A percentile compares a stretch with the other conserved stretches of the same genome.
phyloP scores from a whole-genome alignment of 2,113 vertebrate genomes.

The Pseudolaguvia tuberculata region DNA sequence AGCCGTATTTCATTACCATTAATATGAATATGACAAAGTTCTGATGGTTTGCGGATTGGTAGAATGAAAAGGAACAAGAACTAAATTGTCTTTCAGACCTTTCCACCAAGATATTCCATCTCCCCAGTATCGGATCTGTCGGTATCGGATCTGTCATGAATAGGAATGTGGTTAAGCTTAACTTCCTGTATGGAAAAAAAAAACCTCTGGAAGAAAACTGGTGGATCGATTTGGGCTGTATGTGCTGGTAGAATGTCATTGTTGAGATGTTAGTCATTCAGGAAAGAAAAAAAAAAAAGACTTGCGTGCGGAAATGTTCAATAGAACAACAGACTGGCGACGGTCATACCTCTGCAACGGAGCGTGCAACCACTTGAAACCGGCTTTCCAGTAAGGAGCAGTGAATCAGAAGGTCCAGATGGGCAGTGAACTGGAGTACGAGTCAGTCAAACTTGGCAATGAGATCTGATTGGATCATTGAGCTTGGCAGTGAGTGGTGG shows the following conservation, averaged over 20 bases:
- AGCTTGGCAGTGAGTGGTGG: conserved; percentile 11
- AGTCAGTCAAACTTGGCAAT: conserved; percentile 7
- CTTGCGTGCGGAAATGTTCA: conserved; percentile 30
- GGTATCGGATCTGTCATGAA: background rate
- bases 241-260: conserved; percentile 27
- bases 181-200: background rate
- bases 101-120: background rate
- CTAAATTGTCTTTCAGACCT: background rate
- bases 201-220: background rate
- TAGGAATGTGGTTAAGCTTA: background rate
- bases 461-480: conserved; percentile 11
- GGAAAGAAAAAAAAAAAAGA: conserved; percentile 27
- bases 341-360: conserved; percentile 43
- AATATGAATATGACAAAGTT: conserved; percentile 37
- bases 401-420: conserved; percentile 41
- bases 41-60: conserved; percentile 1
- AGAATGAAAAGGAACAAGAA: background rate
- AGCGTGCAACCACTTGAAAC: conserved; percentile 42
- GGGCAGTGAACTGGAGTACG: conserved; percentile 17
- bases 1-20: conserved; percentile 39
- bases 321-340: conserved; percentile 21
- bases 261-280: conserved; percentile 31
- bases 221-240: background rate
- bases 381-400: conserved; percentile 57
- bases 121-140: background rate